These are phyloP conservation scores for Trematomus loennbergii DNA, from an alignment of 2,113 vertebrate species.

Conservation along the genomic window DNA sequence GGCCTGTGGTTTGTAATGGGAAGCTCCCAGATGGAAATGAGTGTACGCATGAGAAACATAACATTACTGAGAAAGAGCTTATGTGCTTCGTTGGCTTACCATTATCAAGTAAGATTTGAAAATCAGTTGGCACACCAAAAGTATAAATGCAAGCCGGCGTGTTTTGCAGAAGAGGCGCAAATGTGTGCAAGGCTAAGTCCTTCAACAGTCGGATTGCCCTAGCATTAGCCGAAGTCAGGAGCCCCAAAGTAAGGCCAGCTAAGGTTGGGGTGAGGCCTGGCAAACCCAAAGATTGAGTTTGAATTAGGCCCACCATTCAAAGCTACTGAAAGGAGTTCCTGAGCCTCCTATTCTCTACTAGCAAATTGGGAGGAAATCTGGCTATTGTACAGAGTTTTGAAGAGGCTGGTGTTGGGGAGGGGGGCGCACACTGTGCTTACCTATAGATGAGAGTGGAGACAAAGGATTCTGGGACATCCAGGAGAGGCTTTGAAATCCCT, in stretches of 20 bases:
- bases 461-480: slow-evolving; percentile 81
- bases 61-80: slow-evolving; percentile 23
- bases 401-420: slow-evolving; percentile 79
- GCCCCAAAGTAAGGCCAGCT: slow-evolving; percentile 87
- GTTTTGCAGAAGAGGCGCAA: slow-evolving; percentile 57
- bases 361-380: slow-evolving; percentile 92
- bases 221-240: slow-evolving; percentile 94
- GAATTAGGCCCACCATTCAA: slow-evolving; percentile 93
- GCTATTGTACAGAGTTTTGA: slow-evolving; percentile 91
- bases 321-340: slow-evolving; percentile 87
- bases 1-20: slow-evolving; percentile 34
- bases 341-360: slow-evolving; percentile 88
- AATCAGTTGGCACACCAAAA: slow-evolving; percentile 55
- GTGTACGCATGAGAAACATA: slow-evolving; percentile 34
- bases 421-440: slow-evolving; percentile 85
- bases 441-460: slow-evolving; percentile 86
- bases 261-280: slow-evolving; percentile 89
- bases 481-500: slow-evolving; percentile 80
- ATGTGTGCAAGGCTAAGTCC: slow-evolving; percentile 59
- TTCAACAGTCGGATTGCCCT: slow-evolving; percentile 87
- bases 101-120: slow-evolving; percentile 33
- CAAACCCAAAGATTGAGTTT: slow-evolving; percentile 90
- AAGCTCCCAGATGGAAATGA: slow-evolving; percentile 47
- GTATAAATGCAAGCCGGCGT: slow-evolving; percentile 73
- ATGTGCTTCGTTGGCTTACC: slow-evolving; percentile 9